Conservation (phyloP, 2,888 invertebrate species). For the Orthonevra nobilis region DNA sequence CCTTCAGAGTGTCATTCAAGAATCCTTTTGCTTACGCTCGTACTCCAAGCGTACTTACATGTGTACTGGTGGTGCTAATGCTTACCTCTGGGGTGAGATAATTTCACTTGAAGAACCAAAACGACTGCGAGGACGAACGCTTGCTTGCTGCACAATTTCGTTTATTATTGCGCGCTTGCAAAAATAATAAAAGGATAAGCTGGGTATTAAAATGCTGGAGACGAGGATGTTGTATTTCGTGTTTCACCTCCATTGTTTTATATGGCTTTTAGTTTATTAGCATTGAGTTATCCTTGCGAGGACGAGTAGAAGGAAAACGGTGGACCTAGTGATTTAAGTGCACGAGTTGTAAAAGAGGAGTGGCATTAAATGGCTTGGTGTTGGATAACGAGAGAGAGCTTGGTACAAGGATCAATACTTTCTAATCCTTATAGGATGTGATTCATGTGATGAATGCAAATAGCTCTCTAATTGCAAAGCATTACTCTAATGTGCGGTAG, state of each 20-base stretch:
- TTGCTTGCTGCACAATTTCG: neutral
- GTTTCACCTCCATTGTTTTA: constrained; percentile 26
- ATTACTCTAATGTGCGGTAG: neutral
- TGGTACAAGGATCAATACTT: neutral
- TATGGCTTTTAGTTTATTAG: constrained; percentile 51
- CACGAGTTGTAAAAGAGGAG: too few species aligned
- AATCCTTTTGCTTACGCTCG: constrained; percentile 18
- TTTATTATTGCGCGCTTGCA: constrained; percentile 28
- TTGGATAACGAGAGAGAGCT: too few species aligned
- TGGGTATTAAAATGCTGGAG: constrained; percentile 40
- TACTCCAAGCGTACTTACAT: neutral
- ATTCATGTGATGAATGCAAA: constrained; percentile 1
- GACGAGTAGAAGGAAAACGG: neutral
- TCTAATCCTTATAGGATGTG: constrained; percentile 1
- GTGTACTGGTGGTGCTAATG: constrained; percentile 14
- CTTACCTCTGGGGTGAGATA: too few species aligned
- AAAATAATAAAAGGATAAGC: constrained; percentile 56
- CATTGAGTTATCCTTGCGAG: constrained; percentile 35
- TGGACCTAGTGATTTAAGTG: constrained; percentile 24
- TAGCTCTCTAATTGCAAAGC: constrained; percentile 4
- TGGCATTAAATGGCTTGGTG: neutral
- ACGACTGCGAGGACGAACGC: too few species aligned
- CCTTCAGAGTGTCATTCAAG: constrained; percentile 31
- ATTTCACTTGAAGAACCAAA: too few species aligned
- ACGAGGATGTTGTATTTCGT: constrained; percentile 34